A percentile compares a stretch with the other conserved stretches of the same genome.
These are phyloP conservation scores for Bruchidius siliquastri DNA, from an alignment of 2,888 invertebrate species.

Conservation along the genomic window DNA sequence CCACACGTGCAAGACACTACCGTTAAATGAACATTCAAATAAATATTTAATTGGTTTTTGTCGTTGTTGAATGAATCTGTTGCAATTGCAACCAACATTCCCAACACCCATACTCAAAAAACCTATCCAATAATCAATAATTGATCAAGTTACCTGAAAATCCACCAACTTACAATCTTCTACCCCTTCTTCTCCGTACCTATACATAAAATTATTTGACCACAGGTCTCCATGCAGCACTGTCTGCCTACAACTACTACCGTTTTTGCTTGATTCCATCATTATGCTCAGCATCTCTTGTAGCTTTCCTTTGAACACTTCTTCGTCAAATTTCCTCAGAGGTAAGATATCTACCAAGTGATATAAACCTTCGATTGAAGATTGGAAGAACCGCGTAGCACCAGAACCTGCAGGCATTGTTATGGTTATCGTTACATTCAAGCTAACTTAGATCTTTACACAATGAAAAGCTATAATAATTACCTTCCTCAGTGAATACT, in stretches of 20 bases:
- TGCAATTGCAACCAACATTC: too few relatives aligned
- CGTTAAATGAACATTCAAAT: too few relatives aligned
- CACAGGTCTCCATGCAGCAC: constrained; percentile 38
- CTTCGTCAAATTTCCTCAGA: constrained; percentile 18
- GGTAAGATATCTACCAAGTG: constrained; percentile 28
- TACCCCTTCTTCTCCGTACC: constrained; percentile 21
- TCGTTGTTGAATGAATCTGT: too few relatives aligned
- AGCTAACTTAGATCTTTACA: too few relatives aligned
- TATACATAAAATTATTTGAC: constrained; percentile 36
- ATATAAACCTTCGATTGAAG: constrained; percentile 26
- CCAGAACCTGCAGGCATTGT: not conserved
- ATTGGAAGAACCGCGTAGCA: constrained; percentile 22
- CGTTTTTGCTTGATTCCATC: not conserved
- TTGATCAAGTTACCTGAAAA: constrained; percentile 27
- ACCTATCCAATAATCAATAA: not conserved
- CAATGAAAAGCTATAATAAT: too few relatives aligned
- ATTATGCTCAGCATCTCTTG: constrained; percentile 3
- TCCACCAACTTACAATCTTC: constrained; percentile 32
- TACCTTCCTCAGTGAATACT: constrained; percentile 20
- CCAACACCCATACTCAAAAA: too few relatives aligned
- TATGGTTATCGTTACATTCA: too few relatives aligned
- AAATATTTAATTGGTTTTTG: too few relatives aligned
- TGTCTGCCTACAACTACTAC: constrained; percentile 14
- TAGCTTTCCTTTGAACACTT: constrained; percentile 24
- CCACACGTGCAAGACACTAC: too few relatives aligned